Percentiles rank a stretch among this genome's conserved stretches.
These are phyloP conservation scores for Drosophila fuyamai DNA, from an alignment of 1,140 invertebrate genomes.

Conservation along the genomic window DNA sequence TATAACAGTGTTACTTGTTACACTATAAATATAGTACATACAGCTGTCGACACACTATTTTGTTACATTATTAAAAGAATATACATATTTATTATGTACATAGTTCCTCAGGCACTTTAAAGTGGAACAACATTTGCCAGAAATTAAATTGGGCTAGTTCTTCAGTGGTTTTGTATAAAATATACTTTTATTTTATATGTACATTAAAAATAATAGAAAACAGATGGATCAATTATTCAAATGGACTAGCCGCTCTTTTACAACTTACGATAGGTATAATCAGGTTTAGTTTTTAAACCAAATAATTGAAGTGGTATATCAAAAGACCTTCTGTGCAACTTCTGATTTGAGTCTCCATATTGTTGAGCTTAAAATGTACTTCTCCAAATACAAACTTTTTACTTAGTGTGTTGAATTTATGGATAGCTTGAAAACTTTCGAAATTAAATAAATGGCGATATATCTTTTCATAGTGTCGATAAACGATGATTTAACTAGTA, in stretches of 20 bases:
- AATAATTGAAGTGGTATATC: not conserved
- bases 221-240: not conserved
- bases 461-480: not conserved
- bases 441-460: too few relatives aligned
- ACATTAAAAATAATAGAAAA: not conserved
- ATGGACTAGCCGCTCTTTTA: not conserved
- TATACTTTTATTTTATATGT: not conserved
- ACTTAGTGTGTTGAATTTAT: not conserved
- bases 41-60: too few relatives aligned
- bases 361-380: not conserved
- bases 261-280: too few relatives aligned
- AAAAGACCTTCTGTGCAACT: not conserved
- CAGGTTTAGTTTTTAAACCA: too few relatives aligned
- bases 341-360: not conserved
- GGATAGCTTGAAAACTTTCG: not conserved
- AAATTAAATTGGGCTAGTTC: too few relatives aligned
- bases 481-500: not conserved
- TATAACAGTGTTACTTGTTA: too few relatives aligned
- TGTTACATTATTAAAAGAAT: too few relatives aligned
- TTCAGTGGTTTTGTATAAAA: slow-evolving; percentile 2
- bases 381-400: not conserved
- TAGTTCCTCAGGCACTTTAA: too few relatives aligned
- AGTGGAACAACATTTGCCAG: too few relatives aligned
- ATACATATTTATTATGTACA: too few relatives aligned
- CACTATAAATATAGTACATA: too few relatives aligned